Conservation (phyloP, 2,888 invertebrate species). For the Pocota personata region DNA sequence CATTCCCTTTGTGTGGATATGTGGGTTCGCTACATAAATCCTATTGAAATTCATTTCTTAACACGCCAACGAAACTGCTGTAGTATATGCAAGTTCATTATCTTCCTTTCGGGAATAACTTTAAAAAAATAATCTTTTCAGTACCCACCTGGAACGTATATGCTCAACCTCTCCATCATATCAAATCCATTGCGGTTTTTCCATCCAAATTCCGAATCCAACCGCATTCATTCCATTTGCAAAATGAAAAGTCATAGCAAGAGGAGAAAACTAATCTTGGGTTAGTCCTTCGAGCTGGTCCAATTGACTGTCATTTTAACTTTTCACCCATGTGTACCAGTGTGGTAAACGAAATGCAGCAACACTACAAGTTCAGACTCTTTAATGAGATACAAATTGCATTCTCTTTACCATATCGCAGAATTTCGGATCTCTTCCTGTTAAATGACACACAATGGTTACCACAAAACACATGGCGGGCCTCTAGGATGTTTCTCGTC, state of each 20-base stretch:
- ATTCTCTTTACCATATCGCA: constrained; percentile 34
- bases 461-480: constrained; percentile 17
- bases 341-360: not conserved
- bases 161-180: too few relatives aligned
- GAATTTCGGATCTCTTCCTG: not conserved
- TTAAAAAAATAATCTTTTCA: too few relatives aligned
- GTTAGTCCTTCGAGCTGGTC: constrained; percentile 9
- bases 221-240: constrained; percentile 47
- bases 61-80: not conserved
- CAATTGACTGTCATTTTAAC: constrained; percentile 33
- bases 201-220: not conserved
- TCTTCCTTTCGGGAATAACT: not conserved
- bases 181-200: constrained; percentile 9
- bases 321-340: not conserved
- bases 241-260: constrained; percentile 32
- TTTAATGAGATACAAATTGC: constrained; percentile 29
- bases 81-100: not conserved
- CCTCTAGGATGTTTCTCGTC: not conserved
- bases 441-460: constrained; percentile 6
- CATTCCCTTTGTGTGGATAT: not conserved
- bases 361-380: constrained; percentile 5
- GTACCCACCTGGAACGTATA: too few relatives aligned
- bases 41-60: constrained; percentile 4
- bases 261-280: constrained; percentile 23
- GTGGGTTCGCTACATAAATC: not conserved